Evolutionary conservation across 1,140 invertebrate genomes (phyloP), one percentile per base, ranked within the genome.

Genomic region (Hylaeus anthracinus): DNA sequence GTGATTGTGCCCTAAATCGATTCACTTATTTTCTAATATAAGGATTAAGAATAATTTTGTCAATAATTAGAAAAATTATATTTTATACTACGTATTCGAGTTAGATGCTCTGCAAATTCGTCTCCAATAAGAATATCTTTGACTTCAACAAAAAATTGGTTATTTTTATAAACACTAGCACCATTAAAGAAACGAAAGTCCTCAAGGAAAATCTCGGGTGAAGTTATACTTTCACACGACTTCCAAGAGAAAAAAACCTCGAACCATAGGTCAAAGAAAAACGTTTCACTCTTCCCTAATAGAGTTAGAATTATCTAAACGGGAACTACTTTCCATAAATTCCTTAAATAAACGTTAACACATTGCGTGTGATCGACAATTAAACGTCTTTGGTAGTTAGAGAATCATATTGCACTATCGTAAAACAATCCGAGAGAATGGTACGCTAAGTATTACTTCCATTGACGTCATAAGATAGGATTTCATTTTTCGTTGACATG

Each of bases 191-290:
- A 60, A n/a, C 58, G 9, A 37, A n/a, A 60, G 56, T 72, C 15
- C 37, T 72, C 56, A 26, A 43, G n/a, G 5, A n/a, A 6, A 65
- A 1, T 15, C 4, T 6, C 14, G 10, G 41, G 5, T 56, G 8
- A 77, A 70, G 70, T 69, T 48, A 43, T 48, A 72, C 58, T 78
- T 78, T 72, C 69, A 61, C 69, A 37, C 45, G 6, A 51, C 14
- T 48, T 55, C 39, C 9, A 10, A n/a, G 39, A 61, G 4, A 6
- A 14, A 39, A 15, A 53, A 63, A 12, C 37, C 26, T 37, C 14
- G 14, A 60, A 39, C 43, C 26, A 26, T 60, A 14, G 64, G 51
- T 37, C 66, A 37, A 48, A 71, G 75, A 60, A 79, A 64, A 79
- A 45, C 39, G 70, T 72, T 65, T 55, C 58, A 45, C 70, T 64